phyloP scores from a whole-genome alignment of 30 jellyfish, hydroid and myxozoan species.

The Hydra vulgaris region DNA sequence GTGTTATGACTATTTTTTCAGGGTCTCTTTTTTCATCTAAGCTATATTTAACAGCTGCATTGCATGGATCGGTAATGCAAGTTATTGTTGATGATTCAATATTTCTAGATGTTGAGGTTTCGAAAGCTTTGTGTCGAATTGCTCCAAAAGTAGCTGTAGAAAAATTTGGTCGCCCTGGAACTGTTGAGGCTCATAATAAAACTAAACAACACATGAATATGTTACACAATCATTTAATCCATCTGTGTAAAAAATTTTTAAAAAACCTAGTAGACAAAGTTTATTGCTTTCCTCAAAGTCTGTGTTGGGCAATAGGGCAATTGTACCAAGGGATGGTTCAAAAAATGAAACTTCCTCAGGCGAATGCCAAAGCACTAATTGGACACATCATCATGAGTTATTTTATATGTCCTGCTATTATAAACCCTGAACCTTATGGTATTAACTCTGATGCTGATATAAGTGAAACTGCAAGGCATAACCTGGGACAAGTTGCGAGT shows the following conservation, averaged over 20 bases:
- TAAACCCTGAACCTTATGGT: constrained; percentile 95
- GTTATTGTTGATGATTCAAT: constrained; percentile 74
- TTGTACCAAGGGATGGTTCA: constrained; percentile 23
- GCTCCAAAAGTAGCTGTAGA: constrained; percentile 61
- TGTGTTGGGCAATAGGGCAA: constrained; percentile 64
- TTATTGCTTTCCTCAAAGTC: constrained; percentile 73
- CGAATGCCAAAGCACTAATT: constrained; percentile 61
- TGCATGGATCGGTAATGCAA: constrained; percentile 91
- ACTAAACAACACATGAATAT: constrained; percentile 45
- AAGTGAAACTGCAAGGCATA: constrained; percentile 81
- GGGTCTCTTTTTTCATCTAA: constrained; percentile 67
- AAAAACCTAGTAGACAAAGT: constrained; percentile 64
- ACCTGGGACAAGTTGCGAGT: constrained; percentile 76
- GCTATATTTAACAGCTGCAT: constrained; percentile 87
- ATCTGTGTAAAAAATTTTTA: constrained; percentile 52
- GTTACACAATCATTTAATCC: constrained; percentile 32
- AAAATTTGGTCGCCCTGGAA: constrained; percentile 88
- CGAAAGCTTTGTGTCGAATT: constrained; percentile 46
- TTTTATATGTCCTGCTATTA: constrained; percentile 85
- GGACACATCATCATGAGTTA: constrained; percentile 67
- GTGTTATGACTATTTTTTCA: constrained; percentile 48
- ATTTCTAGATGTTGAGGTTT: constrained; percentile 57
- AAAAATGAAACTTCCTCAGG: constrained; percentile 38
- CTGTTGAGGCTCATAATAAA: constrained; percentile 48
- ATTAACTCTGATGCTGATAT: constrained; percentile 84